Evolutionary conservation across 1,140 invertebrate species (phyloP).

Genomic region (Zaprionus lachaisei): DNA sequence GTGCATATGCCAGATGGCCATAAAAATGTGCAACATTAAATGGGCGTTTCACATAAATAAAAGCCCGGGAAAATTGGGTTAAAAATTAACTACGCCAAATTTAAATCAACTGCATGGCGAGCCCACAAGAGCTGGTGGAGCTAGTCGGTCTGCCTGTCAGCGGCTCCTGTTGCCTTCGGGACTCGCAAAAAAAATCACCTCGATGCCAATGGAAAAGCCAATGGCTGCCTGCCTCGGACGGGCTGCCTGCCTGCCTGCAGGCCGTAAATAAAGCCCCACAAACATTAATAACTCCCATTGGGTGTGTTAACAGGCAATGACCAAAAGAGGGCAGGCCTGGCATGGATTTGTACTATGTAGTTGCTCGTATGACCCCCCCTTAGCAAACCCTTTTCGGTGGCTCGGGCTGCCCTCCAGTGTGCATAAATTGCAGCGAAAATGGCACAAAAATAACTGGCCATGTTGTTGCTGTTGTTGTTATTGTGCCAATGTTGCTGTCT

Average conservation of each 20-base stretch:
- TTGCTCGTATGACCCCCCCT: neutral
- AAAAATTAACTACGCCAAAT: slow-evolving; percentile 82
- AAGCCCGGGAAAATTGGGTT: slow-evolving; percentile 71
- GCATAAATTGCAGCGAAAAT: slow-evolving; percentile 82
- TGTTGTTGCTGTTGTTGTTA: slow-evolving; percentile 4
- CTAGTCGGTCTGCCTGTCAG: slow-evolving; percentile 59
- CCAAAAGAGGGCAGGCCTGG: slow-evolving; percentile 64
- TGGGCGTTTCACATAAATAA: slow-evolving; percentile 77
- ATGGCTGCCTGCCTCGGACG: slow-evolving; percentile 15
- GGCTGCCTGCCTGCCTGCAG: slow-evolving; percentile 51
- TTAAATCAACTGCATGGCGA: slow-evolving; percentile 69
- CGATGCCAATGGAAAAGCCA: slow-evolving; percentile 33
- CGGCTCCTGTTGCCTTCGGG: slow-evolving; percentile 64
- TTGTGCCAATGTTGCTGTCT: slow-evolving; percentile 58
- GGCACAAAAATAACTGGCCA: slow-evolving; percentile 55
- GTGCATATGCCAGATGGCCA: slow-evolving; percentile 43
- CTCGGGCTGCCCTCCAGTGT: slow-evolving; percentile 39
- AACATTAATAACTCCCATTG: slow-evolving; percentile 82
- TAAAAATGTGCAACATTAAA: slow-evolving; percentile 79
- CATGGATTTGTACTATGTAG: slow-evolving; percentile 66
- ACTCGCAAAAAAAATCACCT: slow-evolving; percentile 80
- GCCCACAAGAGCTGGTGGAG: slow-evolving; percentile 1
- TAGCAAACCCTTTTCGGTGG: neutral
- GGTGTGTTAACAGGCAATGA: slow-evolving; percentile 82
- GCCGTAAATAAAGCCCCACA: slow-evolving; percentile 78